Base-by-base conservation (phyloP, 1,140 invertebrate genomes). In the Matsumurasca onukii region DNA sequence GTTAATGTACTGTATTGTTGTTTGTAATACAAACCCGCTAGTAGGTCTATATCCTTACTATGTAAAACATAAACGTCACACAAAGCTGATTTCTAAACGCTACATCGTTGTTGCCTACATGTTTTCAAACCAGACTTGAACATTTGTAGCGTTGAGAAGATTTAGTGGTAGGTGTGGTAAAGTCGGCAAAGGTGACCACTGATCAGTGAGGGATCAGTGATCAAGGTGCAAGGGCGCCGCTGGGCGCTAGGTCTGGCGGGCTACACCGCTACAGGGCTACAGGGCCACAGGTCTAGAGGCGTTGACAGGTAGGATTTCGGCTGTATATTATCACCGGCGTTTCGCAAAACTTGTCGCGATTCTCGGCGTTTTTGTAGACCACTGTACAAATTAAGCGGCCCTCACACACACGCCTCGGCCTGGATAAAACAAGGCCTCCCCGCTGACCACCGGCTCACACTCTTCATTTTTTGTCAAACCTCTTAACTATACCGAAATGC, bases 301-400 rank as follows among this genome's bases (percentile, higher is more conserved):
- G 49, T 52, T 52, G 49, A 52, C 49, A 52, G 49, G 49, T 22
- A 52, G 49, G 20, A n/a, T n/a, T n/a, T n/a, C n/a, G n/a, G 12
- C 49, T 22, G 49, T 52, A 52, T 52, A 52, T 52, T 52, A 52
- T 3, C 12, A 52, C 12, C 20, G 49, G 49, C 49, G 12, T 52
- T 52, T 52, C 49, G 49, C 49, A 12, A 52, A 52, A 52, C 49
- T 52, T 52, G 49, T 22, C 20, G 20, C 20, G 12, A 52, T 12
- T 22, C 20, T 5, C 20, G 12, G 20, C 20, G 49, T 52, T 52
- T 52, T 52, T 52, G 49, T 22, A 12, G 49, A 20, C 12, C 20
- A 17, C n/a, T 9, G 34, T 39, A 39, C 34, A 39, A 39, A 39
- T 39, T 39, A 39, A 39, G 34, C 49, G 12, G 49, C 3, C 49